Evolutionary conservation across 2,888 invertebrate genomes (phyloP).

Genomic region (Ischnus inquisitorius): DNA sequence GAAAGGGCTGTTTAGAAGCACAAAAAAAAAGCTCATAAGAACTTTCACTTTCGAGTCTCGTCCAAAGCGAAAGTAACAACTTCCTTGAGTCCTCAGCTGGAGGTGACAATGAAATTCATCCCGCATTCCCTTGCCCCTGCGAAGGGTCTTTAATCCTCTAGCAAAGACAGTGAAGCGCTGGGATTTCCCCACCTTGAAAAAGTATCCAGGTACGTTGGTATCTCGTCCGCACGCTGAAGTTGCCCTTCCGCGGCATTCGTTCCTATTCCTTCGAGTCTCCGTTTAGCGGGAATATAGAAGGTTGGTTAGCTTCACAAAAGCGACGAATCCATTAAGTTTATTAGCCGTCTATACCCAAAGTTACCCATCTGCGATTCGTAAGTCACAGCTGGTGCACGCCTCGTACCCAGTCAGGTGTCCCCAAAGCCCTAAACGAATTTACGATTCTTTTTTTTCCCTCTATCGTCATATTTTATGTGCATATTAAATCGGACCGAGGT

Average conservation of each 20-base stretch:
- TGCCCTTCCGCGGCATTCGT: background rate
- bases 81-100: background rate
- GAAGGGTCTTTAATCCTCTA: background rate
- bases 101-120: background rate
- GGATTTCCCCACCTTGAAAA: background rate
- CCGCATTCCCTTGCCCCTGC: background rate
- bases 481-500: background rate
- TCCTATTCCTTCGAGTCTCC: background rate
- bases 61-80: background rate
- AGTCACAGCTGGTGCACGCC: constrained; percentile 49
- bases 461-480: constrained; percentile 33
- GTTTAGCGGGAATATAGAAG: background rate
- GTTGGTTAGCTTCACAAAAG: background rate
- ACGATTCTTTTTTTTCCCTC: constrained; percentile 11
- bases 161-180: background rate
- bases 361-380: constrained; percentile 3
- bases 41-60: background rate
- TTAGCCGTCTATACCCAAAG: constrained; percentile 34
- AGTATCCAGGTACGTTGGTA: background rate
- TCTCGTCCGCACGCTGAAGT: background rate
- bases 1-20: no score
- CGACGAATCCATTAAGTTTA: constrained; percentile 31
- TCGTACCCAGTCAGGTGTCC: constrained; percentile 34
- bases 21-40: background rate
- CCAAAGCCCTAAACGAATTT: constrained; percentile 33